Evolutionary conservation across 2,888 invertebrate species (phyloP).

Genomic region (Eledona agricola): DNA sequence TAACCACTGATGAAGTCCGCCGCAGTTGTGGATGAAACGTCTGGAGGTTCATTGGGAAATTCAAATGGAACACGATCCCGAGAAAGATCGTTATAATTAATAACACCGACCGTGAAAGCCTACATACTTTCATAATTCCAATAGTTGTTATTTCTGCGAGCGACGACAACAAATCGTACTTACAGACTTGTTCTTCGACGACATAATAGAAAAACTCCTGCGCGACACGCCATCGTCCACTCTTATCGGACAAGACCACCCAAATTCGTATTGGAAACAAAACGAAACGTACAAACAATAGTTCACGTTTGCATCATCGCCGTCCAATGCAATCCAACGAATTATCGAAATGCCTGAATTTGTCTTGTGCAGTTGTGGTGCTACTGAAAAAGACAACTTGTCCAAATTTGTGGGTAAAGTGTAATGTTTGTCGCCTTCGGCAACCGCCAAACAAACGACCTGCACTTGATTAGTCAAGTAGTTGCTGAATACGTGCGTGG

Average conservation of each 20-base stretch:
- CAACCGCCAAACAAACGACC: conserved; percentile 65
- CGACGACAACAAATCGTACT: conserved; percentile 36
- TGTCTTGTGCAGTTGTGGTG: conserved; percentile 61
- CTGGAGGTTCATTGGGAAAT: too few relatives aligned
- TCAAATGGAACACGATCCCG: too few relatives aligned
- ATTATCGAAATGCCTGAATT: conserved; percentile 59
- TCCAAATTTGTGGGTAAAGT: conserved; percentile 59
- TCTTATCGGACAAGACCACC: conserved; percentile 69
- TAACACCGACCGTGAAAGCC: too few relatives aligned
- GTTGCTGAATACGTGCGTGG: conserved; percentile 72
- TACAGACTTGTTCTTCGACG: conserved; percentile 50
- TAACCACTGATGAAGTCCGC: too few relatives aligned
- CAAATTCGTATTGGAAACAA: conserved; percentile 48
- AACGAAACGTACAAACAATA: conserved; percentile 57
- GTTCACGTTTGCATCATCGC: conserved; percentile 50
- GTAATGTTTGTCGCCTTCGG: conserved; percentile 56
- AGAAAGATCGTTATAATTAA: too few relatives aligned
- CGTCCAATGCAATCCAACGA: conserved; percentile 55
- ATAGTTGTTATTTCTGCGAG: too few relatives aligned
- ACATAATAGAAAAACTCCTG: conserved; percentile 65
- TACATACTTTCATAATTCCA: too few relatives aligned
- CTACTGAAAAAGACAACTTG: conserved; percentile 58
- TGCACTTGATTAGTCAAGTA: conserved; percentile 66
- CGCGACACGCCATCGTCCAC: conserved; percentile 66
- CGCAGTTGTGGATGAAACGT: too few relatives aligned